A percentile compares a stretch with the other conserved stretches of the same genome.
Conservation (phyloP, 2,113 vertebrate species). For the Callorhinus ursinus region DNA sequence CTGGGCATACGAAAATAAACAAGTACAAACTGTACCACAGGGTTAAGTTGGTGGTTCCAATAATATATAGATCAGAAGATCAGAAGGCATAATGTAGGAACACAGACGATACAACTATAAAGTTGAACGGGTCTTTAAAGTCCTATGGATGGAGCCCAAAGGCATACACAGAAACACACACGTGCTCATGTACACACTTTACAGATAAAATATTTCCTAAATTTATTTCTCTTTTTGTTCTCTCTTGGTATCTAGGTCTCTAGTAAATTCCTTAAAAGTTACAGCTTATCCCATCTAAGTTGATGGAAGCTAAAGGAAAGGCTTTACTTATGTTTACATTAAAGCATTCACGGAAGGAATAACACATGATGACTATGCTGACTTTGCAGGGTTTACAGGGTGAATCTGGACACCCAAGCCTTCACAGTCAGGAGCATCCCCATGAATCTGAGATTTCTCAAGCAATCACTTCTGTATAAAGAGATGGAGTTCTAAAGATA, state of each 20-base stretch:
- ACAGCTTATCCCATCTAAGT: background rate
- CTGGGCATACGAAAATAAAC: background rate
- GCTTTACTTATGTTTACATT: background rate
- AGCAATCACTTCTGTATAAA: background rate
- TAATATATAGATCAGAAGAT: background rate
- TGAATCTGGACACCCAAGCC: background rate
- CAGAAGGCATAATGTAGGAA: background rate
- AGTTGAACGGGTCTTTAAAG: background rate
- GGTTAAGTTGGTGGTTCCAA: background rate
- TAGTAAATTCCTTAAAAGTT: background rate
- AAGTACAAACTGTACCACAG: background rate
- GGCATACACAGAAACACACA: background rate
- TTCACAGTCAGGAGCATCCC: background rate
- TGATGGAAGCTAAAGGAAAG: background rate
- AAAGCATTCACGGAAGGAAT: background rate
- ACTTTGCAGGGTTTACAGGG: too few relatives aligned
- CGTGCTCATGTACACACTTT: accelerated
- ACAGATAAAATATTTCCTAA: background rate
- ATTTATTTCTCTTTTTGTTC: background rate
- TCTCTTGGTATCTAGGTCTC: background rate
- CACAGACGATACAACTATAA: background rate
- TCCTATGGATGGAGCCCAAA: background rate
- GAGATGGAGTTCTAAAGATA: background rate
- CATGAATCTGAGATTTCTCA: background rate
- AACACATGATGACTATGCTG: background rate